phyloP scores from a whole-genome alignment of 1,140 invertebrate genomes.

The Panagrolaimus sp. region DNA sequence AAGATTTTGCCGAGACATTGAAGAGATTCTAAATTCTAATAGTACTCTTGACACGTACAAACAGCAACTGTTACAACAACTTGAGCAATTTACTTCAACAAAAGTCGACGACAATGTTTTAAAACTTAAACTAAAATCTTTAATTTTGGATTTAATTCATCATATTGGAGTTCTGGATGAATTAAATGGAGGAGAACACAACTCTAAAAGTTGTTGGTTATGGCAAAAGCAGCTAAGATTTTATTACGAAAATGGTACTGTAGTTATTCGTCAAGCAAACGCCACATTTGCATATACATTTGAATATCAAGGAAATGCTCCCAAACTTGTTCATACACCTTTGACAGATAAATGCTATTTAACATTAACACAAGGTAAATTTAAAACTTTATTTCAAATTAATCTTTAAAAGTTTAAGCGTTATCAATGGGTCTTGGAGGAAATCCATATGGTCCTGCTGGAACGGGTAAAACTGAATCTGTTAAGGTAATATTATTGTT shows the following conservation, averaged over 20 bases:
- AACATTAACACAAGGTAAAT: slow-evolving; percentile 82
- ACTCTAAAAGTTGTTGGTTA: slow-evolving; percentile 73
- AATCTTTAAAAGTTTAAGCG: slow-evolving; percentile 64
- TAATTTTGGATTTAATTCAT: slow-evolving; percentile 90
- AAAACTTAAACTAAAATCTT: slow-evolving; percentile 63
- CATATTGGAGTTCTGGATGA: slow-evolving; percentile 75
- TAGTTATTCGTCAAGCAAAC: slow-evolving; percentile 70
- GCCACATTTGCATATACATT: slow-evolving; percentile 90
- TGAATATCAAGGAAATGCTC: slow-evolving; percentile 74
- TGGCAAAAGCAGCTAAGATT: slow-evolving; percentile 93
- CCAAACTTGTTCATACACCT: slow-evolving; percentile 93
- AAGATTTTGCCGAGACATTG: slow-evolving; percentile 74
- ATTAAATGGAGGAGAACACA: slow-evolving; percentile 66
- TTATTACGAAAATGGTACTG: slow-evolving; percentile 45
- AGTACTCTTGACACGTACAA: slow-evolving; percentile 66
- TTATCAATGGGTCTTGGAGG: slow-evolving; percentile 91
- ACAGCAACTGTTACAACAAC: slow-evolving; percentile 64
- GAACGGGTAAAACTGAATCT: slow-evolving; percentile 95
- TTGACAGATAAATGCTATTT: slow-evolving; percentile 95
- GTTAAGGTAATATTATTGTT: no score
- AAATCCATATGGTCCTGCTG: slow-evolving; percentile 96
- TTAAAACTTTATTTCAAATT: slow-evolving; percentile 57
- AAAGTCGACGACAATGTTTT: slow-evolving; percentile 59
- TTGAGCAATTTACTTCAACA: slow-evolving; percentile 67
- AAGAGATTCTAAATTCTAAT: slow-evolving; percentile 70